Percentiles rank a stretch among this genome's conserved stretches.
Conservation (phyloP, 2,113 vertebrate species). For the Chinchilla lanigera region DNA sequence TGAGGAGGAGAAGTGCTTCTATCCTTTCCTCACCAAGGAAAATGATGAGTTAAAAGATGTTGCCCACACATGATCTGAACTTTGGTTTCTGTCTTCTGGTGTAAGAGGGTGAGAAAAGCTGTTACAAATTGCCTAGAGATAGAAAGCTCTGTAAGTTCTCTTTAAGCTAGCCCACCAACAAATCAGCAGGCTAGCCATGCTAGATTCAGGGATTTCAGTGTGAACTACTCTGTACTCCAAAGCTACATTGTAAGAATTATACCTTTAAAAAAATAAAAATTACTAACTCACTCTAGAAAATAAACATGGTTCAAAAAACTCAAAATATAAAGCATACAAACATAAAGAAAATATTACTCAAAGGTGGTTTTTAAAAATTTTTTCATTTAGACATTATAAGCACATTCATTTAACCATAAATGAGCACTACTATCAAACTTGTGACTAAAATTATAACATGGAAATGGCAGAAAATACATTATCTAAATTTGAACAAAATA, state of each 20-base stretch:
- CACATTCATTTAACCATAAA: constrained; percentile 55
- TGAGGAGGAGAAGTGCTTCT: neutral
- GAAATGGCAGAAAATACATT: constrained; percentile 68
- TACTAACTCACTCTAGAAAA: constrained; percentile 59
- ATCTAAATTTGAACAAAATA: constrained; percentile 68
- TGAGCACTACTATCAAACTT: constrained; percentile 50
- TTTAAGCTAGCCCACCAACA: constrained; percentile 46
- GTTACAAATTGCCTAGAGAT: constrained; percentile 67
- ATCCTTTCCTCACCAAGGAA: neutral
- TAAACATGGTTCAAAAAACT: constrained; percentile 73
- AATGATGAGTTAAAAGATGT: constrained; percentile 50
- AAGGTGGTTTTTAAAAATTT: constrained; percentile 49
- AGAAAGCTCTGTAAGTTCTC: constrained; percentile 45
- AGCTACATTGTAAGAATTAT: constrained; percentile 57
- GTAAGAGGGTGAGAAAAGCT: constrained; percentile 61
- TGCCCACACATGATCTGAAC: constrained; percentile 45
- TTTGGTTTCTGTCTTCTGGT: constrained; percentile 61
- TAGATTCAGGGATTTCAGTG: constrained; percentile 46
- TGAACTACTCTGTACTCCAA: constrained; percentile 47
- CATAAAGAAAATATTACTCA: constrained; percentile 63
- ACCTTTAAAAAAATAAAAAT: constrained; percentile 68
- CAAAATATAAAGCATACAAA: constrained; percentile 66
- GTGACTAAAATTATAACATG: constrained; percentile 69
- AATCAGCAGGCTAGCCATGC: constrained; percentile 41
- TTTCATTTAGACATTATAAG: constrained; percentile 60